Conservation (phyloP, 2,888 invertebrate species). For the Tetanocera ferruginea region DNA sequence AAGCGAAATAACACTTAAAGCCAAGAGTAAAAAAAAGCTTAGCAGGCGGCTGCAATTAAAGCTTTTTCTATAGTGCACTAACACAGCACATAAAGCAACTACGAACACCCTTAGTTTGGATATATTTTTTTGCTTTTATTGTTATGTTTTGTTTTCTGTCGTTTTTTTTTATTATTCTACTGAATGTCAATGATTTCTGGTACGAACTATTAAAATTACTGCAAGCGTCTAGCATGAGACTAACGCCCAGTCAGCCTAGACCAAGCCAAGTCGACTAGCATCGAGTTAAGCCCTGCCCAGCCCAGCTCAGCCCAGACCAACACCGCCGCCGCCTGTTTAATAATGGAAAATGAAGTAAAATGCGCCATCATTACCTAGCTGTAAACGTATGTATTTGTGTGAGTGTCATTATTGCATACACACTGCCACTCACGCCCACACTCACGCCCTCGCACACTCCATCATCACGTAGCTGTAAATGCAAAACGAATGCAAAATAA, state of each 20-base stretch:
- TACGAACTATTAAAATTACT: slow-evolving; percentile 14
- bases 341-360: slow-evolving; percentile 36
- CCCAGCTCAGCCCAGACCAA: not conserved
- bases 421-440: not conserved
- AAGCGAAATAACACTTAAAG: not conserved
- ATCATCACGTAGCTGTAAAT: not conserved
- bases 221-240: not conserved
- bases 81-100: not conserved
- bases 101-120: not conserved
- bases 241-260: not conserved
- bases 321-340: slow-evolving; percentile 30
- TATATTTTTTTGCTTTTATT: not conserved
- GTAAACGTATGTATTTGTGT: too few species aligned
- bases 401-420: slow-evolving; percentile 4
- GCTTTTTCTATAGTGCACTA: not conserved
- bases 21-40: too few species aligned
- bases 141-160: not conserved
- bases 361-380: slow-evolving; percentile 18
- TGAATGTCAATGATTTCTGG: slow-evolving; percentile 21
- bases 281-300: not conserved
- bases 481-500: slow-evolving; percentile 28
- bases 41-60: not conserved
- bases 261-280: not conserved
- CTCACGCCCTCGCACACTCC: not conserved
- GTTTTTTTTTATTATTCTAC: not conserved